Evolutionary conservation across 2,797 vertebrate species (phyloP), one percentile per base, ranked within the genome.

Genomic region (Centroberyx gerrardi): DNA sequence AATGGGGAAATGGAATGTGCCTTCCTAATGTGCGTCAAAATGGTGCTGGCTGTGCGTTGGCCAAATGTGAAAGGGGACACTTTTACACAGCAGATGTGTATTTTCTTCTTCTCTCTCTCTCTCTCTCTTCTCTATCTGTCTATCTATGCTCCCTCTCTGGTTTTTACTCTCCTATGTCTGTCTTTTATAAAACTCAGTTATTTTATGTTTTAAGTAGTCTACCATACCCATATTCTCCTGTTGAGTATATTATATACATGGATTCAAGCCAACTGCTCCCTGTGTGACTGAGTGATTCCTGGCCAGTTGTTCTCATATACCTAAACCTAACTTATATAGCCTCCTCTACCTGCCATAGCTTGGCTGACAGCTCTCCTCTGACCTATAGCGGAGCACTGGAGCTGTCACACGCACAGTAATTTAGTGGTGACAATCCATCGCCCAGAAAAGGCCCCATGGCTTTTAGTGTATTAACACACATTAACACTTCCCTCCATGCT

Each of bases 391-490:
- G 76, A 48, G 66, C 63, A 68, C 60, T 63, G 40, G 44, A 85
- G 46, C 81, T 90, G 92, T 90, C 92, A 86, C 59, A 59, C 63
- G 46, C 52, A 81, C 71, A 18, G 49, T 88, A 74, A 93, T 93
- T 93, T 92, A 92, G 77, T 78, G 59, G 72, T 64, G 74, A 81
- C 86, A 78, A 88, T 90, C 83, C 85, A 86, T 91, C 88, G 84
- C 77, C 46, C 54, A 48, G 60, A 85, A 92, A 89, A 80, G 84
- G 75, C 80, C 80, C 75, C 51, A 15, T 83, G 86, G 91, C 92
- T 93, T 94, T 94, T 93, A 94, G 90, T 86, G 80, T 93, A 93
- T 93, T 93, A 94, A 84, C 88, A 82, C 86, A 85, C 88, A 91
- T 94, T 93, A 92, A 84, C 84, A 81, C 83, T 69, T 81, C 69